Evolutionary conservation across 2,888 invertebrate genomes (phyloP).

Genomic region (Dicycla oo): DNA sequence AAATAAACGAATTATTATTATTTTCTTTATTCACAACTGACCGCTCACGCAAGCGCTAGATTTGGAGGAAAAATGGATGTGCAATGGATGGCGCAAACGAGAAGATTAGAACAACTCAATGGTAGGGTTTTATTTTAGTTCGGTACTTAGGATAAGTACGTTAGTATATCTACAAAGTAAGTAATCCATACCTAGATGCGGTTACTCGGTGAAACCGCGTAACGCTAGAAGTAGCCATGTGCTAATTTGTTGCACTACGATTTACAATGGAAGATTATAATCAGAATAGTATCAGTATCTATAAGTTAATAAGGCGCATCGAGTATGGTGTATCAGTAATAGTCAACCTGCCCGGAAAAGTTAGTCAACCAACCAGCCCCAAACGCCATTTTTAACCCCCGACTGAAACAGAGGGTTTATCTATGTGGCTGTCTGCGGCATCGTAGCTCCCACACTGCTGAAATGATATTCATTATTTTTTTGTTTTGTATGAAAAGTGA

Average conservation of each 20-base stretch:
- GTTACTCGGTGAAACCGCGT: conserved; percentile 73
- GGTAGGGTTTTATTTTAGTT: neutral
- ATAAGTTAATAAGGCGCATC: neutral
- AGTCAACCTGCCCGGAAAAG: neutral
- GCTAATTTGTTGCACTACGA: conserved; percentile 57
- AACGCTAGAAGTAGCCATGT: conserved; percentile 75
- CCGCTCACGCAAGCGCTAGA: neutral
- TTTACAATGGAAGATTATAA: conserved; percentile 19
- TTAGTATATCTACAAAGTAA: conserved; percentile 17
- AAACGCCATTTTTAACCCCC: neutral
- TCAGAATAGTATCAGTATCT: neutral
- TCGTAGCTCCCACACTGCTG: too few relatives aligned
- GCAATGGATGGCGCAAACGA: neutral
- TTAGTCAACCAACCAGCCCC: neutral
- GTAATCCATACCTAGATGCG: conserved; percentile 65
- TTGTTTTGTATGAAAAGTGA: too few relatives aligned
- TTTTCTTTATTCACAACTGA: too few relatives aligned
- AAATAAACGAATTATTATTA: too few relatives aligned
- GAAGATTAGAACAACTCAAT: neutral
- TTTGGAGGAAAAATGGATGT: neutral
- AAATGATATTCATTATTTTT: too few relatives aligned
- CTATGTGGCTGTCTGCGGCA: too few relatives aligned
- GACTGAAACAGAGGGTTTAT: too few relatives aligned
- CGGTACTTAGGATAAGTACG: neutral
- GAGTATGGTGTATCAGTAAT: neutral